These are phyloP conservation scores for Trypoxylus dichotomus DNA, from an alignment of 1,140 invertebrate species.

Conservation along the genomic window DNA sequence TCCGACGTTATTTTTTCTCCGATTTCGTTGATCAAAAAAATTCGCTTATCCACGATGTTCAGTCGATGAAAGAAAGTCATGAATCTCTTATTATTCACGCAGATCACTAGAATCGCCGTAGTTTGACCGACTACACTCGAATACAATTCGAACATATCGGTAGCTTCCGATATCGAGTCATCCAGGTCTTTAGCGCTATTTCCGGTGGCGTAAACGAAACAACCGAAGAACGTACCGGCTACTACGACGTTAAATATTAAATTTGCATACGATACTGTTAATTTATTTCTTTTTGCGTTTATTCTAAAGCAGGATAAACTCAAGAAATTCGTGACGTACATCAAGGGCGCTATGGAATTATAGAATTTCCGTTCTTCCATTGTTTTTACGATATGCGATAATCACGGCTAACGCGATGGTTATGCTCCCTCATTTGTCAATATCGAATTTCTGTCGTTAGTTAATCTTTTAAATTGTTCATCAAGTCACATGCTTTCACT, in stretches of 20 bases:
- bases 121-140: background rate
- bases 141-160: slow-evolving; percentile 5
- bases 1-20: background rate
- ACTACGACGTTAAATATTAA: background rate
- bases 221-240: background rate
- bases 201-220: background rate
- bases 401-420: background rate
- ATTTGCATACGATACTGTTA: background rate
- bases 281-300: background rate
- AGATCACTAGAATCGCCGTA: background rate
- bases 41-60: background rate
- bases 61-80: background rate
- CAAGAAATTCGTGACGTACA: background rate
- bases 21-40: background rate
- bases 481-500: background rate
- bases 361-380: background rate
- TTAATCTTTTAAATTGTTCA: background rate
- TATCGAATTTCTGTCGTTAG: background rate
- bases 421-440: background rate
- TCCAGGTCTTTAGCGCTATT: background rate
- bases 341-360: slow-evolving; percentile 7
- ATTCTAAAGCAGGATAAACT: background rate
- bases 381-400: background rate
- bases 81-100: background rate
- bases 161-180: slow-evolving; percentile 21